Evolutionary conservation across 2,113 vertebrate genomes (phyloP), one percentile per base, ranked within the genome.

Genomic region (Serinus canaria): DNA sequence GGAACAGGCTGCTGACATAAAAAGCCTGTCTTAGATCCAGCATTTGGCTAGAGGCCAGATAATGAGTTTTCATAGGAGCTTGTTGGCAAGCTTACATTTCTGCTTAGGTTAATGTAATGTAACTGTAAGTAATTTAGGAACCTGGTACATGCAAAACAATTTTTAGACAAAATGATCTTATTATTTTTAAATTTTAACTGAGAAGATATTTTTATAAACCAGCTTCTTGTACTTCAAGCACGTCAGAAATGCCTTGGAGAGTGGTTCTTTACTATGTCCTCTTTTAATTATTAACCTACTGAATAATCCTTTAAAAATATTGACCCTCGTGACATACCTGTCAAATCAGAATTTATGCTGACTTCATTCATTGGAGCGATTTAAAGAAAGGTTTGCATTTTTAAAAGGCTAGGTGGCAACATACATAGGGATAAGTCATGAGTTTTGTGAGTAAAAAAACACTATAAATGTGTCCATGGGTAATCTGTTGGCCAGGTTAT

Each of bases 51-150:
- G 43, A 87, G 44, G 52, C 94, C 80, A 81, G 81, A 20, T 77
- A 56, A 77, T 53, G 75, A 64, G 76, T 91, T 92, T 92, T 89
- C 89, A 15, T 86, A 72, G 68, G 90, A 92, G 79, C 44, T 88
- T 90, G 78, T 94, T 93, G 95, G 93, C 90, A 96, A 95, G 94
- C 79, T 85, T 82, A 62, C 47, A 7, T 91, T 92, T 95, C 92
- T 94, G 70, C 91, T 94, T 73, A 78, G 81, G 81, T 87, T 94
- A 87, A 92, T 90, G 56, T 78, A 80, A 81, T 93, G 72, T 94
- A 95, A 85, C 82, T 88, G 88, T 88, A 93, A 93, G 90, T 87
- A 93, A 74, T 95, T 68, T 64, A n/a, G 52, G 58, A 94, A 52
- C 44, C 56, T 80, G 39, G 56, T 92, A 69, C 23, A 56, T 49